These are phyloP conservation scores for Stylophora pistillata DNA, from an alignment of 64 coral and sea anemone species.

Conservation along the genomic window DNA sequence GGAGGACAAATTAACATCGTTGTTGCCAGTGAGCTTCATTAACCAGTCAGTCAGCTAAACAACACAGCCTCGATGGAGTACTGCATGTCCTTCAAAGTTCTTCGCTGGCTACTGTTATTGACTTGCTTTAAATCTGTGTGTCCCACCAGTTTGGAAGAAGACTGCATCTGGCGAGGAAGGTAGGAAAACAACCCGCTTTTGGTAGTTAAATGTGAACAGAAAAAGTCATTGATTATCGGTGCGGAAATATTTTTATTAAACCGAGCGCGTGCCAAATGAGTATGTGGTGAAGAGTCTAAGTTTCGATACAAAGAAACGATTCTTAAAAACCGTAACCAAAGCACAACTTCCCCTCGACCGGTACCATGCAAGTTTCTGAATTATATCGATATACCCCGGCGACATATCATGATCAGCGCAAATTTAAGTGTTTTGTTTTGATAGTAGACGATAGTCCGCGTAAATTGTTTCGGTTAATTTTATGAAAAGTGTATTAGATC, in stretches of 20 bases:
- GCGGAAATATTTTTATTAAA: background rate
- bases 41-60: background rate
- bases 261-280: conserved; percentile 8
- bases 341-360: background rate
- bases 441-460: background rate
- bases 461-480: background rate
- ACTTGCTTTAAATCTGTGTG: background rate
- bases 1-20: conserved; percentile 16
- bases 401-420: background rate
- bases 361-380: no score
- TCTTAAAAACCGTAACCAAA: background rate
- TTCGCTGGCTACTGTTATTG: conserved; percentile 1
- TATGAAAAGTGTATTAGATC: background rate
- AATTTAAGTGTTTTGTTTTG: conserved; percentile 2
- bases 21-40: background rate
- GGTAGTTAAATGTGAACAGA: background rate
- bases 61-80: background rate
- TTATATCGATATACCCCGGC: no score
- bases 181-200: background rate
- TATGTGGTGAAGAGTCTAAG: background rate
- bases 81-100: background rate
- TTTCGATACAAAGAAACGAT: background rate
- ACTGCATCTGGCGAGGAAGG: conserved; percentile 38
- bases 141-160: background rate
- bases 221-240: background rate